A percentile compares a stretch with the other conserved stretches of the same genome.
phyloP scores from a whole-genome alignment of 2,113 vertebrate species.

The Pavo muticus region DNA sequence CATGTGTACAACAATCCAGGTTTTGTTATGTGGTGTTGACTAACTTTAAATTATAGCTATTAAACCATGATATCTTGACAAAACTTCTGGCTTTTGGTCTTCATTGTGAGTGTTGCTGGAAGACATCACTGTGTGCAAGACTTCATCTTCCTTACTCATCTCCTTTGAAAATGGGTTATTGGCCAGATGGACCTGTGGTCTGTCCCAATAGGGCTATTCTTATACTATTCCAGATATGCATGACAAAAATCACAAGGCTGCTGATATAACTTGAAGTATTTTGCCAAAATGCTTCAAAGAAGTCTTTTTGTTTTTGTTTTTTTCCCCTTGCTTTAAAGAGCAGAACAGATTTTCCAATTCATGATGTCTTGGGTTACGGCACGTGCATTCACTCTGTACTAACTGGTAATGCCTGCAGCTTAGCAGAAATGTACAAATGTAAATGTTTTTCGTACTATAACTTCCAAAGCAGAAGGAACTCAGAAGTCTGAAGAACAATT shows the following conservation, averaged over 20 bases:
- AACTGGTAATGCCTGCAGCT: accelerated
- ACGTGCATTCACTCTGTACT: accelerated
- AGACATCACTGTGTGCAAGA: neutral
- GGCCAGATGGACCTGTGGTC: neutral
- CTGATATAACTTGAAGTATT: neutral
- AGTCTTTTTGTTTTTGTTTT: neutral
- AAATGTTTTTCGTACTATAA: neutral
- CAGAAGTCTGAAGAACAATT: neutral
- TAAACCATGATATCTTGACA: neutral
- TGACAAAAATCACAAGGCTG: neutral
- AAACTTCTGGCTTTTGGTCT: neutral
- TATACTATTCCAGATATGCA: neutral
- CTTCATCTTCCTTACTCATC: neutral
- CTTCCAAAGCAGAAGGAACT: neutral
- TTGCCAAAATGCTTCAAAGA: neutral
- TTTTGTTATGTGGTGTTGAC: neutral
- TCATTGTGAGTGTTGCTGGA: neutral
- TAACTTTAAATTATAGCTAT: neutral
- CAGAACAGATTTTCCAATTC: neutral
- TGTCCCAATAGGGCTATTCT: neutral
- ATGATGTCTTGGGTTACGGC: neutral
- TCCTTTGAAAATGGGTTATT: neutral
- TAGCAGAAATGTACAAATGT: neutral
- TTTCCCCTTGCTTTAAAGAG: neutral
- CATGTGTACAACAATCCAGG: neutral